A percentile compares a stretch with the other conserved stretches of the same genome.
phyloP scores from a whole-genome alignment of 2,113 vertebrate genomes.

The Formicarius rufipectus region DNA sequence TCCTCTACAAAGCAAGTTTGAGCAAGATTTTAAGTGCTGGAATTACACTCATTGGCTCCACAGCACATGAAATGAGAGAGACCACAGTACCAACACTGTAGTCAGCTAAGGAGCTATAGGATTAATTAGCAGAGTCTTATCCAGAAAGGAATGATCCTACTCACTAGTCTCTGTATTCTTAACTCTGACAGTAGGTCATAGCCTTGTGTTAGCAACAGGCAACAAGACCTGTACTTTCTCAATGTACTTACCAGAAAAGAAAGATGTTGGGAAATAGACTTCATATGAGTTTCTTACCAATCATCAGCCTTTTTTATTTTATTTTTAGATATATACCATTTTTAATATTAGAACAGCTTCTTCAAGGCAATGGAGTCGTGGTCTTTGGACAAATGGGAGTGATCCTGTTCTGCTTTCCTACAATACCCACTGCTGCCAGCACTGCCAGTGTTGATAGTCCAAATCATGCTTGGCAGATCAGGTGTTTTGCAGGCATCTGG shows the following conservation, averaged over 20 bases:
- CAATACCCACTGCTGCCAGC: background rate
- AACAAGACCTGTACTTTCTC: background rate
- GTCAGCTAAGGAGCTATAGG: background rate
- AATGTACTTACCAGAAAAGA: background rate
- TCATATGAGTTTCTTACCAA: background rate
- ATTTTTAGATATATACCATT: background rate
- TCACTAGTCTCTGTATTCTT: background rate
- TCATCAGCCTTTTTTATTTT: background rate
- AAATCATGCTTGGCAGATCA: background rate
- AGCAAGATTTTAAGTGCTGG: background rate
- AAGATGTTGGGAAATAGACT: background rate
- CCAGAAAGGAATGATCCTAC: background rate
- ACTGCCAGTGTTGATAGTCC: background rate
- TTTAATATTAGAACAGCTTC: background rate
- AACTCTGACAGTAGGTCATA: background rate
- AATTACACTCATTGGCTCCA: background rate
- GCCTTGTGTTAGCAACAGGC: background rate
- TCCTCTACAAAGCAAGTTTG: background rate
- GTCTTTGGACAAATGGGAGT: background rate
- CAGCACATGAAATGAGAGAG: background rate
- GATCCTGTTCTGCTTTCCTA: background rate
- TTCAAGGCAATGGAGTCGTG: background rate
- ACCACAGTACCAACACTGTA: background rate
- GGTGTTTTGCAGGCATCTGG: background rate
- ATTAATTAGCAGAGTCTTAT: background rate